Base-by-base conservation (phyloP, 2,888 invertebrate species). In the Psococerastis gibbosa region DNA sequence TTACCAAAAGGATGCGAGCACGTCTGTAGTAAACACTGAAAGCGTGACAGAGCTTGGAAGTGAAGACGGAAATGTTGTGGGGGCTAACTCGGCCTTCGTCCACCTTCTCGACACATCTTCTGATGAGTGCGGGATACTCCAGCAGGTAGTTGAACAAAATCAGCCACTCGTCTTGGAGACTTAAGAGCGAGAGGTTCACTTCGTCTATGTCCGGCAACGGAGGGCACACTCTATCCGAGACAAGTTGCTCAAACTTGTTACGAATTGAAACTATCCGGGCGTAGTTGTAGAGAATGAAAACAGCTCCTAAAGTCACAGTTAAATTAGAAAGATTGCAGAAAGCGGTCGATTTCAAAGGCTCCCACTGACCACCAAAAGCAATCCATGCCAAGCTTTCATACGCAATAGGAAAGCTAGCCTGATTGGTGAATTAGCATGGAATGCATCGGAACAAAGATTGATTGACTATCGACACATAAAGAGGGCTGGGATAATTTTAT, bases 241-340 rank as follows among this genome's bases (percentile, higher is more conserved):
- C 71, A 55, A 67, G 69, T 6, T 69, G 64, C 48, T 71, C 61
- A 56, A 73, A 82, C 47, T 71, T 72, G 51, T 68, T 67, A 45
- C 78, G 62, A 43, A 83, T 67, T 1, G 73, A 70, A 52, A 73
- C 68, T 42, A 84, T 56, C 49, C 84, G 69, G 0, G 79, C 81
- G 56, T 75, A 75, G 56, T 85, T 85, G 58, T 85, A 84, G 22
- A 84, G 62, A 45, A 83, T 69, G 58, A 83, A 84, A 20, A 76
- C 65, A 27, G 77, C 75, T 43, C 78, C 80, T 80, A 58, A 27
- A 62, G 62, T 38, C 51, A 49, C 43, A 50, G 45, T 45, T 22
- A 49, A 49, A 45, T 45, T 43, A 45, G 43, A 35, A 49, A 16
- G 18, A n/a, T n/a, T n/a, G n/a, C n/a, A n/a, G n/a, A n/a, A n/a